Evolutionary conservation across 2,113 vertebrate genomes (phyloP), one percentile per base, ranked within the genome.

Genomic region (Malurus melanocephalus): DNA sequence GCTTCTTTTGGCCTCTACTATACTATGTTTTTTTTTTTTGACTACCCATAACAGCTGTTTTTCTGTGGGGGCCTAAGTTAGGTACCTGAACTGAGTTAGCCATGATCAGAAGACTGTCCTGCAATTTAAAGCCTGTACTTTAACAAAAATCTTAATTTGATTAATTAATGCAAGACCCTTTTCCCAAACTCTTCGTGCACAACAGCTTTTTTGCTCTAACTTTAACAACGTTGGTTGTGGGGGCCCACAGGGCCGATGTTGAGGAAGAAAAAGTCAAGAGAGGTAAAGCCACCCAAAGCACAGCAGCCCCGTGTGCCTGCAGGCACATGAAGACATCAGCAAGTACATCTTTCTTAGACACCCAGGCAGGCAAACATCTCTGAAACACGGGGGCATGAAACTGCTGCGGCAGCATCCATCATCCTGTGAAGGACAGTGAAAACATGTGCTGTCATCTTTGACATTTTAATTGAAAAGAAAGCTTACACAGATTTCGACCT

Each of bases 381-480:
- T 23, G 57, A 45, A 56, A 59, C 80, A 81, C 27, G 7, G 46
- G 89, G 85, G 88, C 94, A 92, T 77, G 92, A 96, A 96, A 94
- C 90, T 83, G 92, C 96, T 94, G 96, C 94, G 13, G 19, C 28
- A 33, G 91, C 96, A 96, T 97, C 95, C 95, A 95, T 96, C 96
- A 95, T 95, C 92, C 87, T 88, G 65, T 72, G 91, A 86, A 95
- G 95, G 96, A 97, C 93, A 96, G 93, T 95, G 94, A 97, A 97
- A 97, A 96, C 93, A 97, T 94, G 96, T 95, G 95, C 96, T 97
- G 97, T 98, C 97, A 97, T 96, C 93, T 93, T 92, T 97, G 97
- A 98, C 98, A 97, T 97, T 97, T 98, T 98, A 98, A 98, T 97
- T 98, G 97, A 97, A 97, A 97, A 97, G 96, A 97, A 97, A 97